Conservation (phyloP, 2,888 invertebrate genomes). For the Eupithecia exiguata region DNA sequence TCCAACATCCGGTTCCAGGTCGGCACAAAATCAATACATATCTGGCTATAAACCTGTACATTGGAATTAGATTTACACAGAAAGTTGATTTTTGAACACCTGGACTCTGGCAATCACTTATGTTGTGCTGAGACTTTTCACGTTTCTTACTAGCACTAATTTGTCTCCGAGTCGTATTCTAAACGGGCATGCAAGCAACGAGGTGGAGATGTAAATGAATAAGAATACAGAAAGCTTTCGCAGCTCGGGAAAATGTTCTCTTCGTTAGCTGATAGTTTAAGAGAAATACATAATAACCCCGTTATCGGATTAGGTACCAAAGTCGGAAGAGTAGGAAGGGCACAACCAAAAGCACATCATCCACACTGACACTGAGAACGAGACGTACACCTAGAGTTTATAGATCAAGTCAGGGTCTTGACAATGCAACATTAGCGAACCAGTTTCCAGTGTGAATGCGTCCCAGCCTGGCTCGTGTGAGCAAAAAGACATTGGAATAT, state of each 20-base stretch:
- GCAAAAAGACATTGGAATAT: slow-evolving; percentile 35
- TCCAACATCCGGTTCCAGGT: slow-evolving; percentile 40
- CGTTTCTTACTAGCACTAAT: background rate
- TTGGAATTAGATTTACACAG: slow-evolving; percentile 48
- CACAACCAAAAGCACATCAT: no score
- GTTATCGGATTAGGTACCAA: background rate
- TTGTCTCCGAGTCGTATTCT: no score
- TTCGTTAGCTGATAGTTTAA: background rate
- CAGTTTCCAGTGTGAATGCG: slow-evolving; percentile 9
- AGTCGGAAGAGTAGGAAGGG: background rate
- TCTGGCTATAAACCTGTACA: slow-evolving; percentile 45
- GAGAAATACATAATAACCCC: background rate
- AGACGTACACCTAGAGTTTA: background rate
- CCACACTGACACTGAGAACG: no score
- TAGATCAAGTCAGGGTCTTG: background rate
- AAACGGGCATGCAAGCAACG: background rate
- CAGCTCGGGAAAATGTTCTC: background rate
- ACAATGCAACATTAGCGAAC: background rate
- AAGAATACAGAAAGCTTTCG: background rate
- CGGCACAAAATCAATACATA: slow-evolving; percentile 60
- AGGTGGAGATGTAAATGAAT: background rate
- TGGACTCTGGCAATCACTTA: background rate
- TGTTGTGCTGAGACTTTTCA: background rate
- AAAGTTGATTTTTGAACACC: slow-evolving; percentile 33
- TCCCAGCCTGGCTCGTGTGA: slow-evolving; percentile 14